phyloP scores from a whole-genome alignment of 2,113 vertebrate species.

The Ranitomeya imitator region DNA sequence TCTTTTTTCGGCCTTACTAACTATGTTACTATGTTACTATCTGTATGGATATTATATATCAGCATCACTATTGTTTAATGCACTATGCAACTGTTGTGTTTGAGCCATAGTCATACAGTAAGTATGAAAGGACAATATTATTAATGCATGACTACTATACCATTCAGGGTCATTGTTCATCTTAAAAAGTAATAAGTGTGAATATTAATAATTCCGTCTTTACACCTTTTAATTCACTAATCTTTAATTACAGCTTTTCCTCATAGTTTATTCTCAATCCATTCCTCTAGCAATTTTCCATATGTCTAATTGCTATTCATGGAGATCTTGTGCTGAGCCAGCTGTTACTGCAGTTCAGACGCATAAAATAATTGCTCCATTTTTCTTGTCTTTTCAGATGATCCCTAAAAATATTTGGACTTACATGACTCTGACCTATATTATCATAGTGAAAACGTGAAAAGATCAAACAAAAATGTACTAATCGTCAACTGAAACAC shows the following conservation, averaged over 20 bases:
- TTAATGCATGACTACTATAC: background rate
- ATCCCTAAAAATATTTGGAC: background rate
- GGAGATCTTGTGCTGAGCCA: background rate
- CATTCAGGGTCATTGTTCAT: background rate
- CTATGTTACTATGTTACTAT: no score
- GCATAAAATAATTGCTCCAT: background rate
- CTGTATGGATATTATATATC: background rate
- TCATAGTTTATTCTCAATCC: background rate
- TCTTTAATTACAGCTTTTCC: background rate
- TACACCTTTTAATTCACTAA: background rate
- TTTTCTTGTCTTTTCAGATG: background rate
- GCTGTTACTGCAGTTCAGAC: background rate
- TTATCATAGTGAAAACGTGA: background rate
- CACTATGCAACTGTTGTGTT: background rate
- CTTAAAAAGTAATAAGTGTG: background rate
- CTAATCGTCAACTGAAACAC: no score
- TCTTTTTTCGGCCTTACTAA: no score
- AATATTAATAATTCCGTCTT: background rate
- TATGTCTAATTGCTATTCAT: slow-evolving; percentile 18
- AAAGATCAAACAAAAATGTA: no score
- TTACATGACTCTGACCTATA: background rate
- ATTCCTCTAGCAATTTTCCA: background rate
- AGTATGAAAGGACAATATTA: background rate
- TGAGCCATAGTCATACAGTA: background rate
- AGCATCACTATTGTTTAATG: background rate